Conservation (phyloP, 2,888 invertebrate species). For the Lampropteryx suffumata region DNA sequence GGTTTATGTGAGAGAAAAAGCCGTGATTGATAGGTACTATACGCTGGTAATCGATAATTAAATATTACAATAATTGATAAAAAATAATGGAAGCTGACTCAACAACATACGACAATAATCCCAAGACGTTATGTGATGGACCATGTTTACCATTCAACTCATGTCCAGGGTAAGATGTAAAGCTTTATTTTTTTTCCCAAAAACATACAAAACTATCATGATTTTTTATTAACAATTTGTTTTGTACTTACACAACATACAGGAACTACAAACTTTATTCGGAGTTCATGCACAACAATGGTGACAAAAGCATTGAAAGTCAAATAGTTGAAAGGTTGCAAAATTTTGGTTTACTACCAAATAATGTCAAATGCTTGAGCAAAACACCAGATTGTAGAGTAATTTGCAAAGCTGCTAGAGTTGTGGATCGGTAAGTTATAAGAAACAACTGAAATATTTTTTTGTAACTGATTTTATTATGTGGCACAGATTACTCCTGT, state of each 20-base stretch:
- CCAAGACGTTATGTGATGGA: slow-evolving; percentile 45
- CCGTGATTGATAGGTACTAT: too few species aligned
- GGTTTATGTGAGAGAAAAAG: too few species aligned
- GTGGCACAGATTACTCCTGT: too few species aligned
- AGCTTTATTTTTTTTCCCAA: too few species aligned
- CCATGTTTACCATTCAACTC: slow-evolving; percentile 58
- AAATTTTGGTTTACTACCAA: slow-evolving; percentile 57
- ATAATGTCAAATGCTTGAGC: slow-evolving; percentile 50
- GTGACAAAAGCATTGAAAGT: slow-evolving; percentile 52
- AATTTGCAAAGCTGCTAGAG: slow-evolving; percentile 60
- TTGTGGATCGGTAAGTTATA: slow-evolving; percentile 61
- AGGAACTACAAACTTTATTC: slow-evolving; percentile 64
- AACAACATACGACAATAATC: slow-evolving; percentile 64
- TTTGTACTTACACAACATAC: too few species aligned
- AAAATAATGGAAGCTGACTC: slow-evolving; percentile 72
- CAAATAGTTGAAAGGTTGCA: slow-evolving; percentile 62
- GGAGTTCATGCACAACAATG: slow-evolving; percentile 49
- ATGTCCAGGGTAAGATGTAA: slow-evolving; percentile 52
- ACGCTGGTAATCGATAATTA: too few species aligned
- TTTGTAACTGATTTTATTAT: too few species aligned
- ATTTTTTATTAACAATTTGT: too few species aligned
- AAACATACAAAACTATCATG: too few species aligned
- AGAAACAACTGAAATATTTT: too few species aligned
- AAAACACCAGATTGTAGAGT: slow-evolving; percentile 57
- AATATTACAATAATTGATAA: neutral